Conservation (phyloP, 1,140 invertebrate species). For the Teleopsis dalmanni region DNA sequence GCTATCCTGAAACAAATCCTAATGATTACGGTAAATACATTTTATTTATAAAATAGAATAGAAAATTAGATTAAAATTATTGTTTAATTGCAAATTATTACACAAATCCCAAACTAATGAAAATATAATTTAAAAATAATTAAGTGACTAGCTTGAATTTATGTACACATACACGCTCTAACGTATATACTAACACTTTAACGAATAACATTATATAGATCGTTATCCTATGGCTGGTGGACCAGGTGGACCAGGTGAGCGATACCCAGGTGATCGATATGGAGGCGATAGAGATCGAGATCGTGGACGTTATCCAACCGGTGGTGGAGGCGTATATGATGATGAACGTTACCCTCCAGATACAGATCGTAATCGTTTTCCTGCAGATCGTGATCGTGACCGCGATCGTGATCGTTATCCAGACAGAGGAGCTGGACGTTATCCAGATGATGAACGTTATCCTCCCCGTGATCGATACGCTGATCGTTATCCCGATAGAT, state of each 20-base stretch:
- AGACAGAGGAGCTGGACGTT: conserved; percentile 22
- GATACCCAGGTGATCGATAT: conserved; percentile 42
- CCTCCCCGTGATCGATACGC: conserved; percentile 20
- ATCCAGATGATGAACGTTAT: conserved; percentile 20
- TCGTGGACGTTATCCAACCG: conserved; percentile 23
- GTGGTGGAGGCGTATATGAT: conserved; percentile 39
- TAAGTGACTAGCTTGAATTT: not conserved
- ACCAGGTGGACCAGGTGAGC: conserved; percentile 5
- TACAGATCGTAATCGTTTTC: conserved; percentile 38
- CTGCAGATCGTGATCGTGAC: conserved; percentile 35
- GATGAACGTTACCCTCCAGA: conserved; percentile 30
- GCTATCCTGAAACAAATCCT: conserved; percentile 16
- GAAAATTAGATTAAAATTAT: not conserved
- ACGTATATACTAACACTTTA: conserved; percentile 24
- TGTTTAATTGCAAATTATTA: not conserved
- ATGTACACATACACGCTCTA: conserved; percentile 9
- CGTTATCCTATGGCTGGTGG: conserved; percentile 40
- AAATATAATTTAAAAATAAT: not conserved
- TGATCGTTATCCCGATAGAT: conserved; percentile 46
- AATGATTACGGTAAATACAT: conserved; percentile 25
- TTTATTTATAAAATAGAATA: too few relatives aligned
- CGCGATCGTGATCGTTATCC: conserved; percentile 44
- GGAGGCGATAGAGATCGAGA: conserved; percentile 42
- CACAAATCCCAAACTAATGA: not conserved
- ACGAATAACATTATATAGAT: conserved; percentile 24